A percentile compares a stretch with the other conserved stretches of the same genome.
These are phyloP conservation scores for Porites lutea DNA, from an alignment of 64 coral and sea anemone species.

Conservation along the genomic window DNA sequence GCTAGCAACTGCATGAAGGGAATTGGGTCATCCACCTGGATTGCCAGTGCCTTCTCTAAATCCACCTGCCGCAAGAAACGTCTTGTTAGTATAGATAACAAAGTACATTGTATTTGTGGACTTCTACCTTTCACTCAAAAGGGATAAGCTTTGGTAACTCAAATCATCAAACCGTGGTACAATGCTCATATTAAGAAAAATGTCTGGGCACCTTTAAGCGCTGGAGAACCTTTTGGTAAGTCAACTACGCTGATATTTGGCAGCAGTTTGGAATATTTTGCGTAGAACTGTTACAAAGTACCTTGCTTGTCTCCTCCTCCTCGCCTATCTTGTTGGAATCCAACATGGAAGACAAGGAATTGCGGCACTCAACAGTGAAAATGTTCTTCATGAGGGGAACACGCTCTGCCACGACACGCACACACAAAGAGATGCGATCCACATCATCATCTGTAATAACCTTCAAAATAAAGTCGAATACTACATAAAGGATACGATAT, in stretches of 20 bases:
- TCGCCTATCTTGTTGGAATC: constrained; percentile 91
- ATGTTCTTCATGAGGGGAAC: constrained; percentile 94
- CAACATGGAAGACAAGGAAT: constrained; percentile 91
- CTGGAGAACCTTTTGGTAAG: no score
- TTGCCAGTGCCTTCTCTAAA: constrained; percentile 75
- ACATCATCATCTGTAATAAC: constrained; percentile 98
- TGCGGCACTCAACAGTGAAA: constrained; percentile 93
- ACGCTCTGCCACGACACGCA: constrained; percentile 93
- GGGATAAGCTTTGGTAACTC: no score
- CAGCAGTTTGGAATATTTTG: no score
- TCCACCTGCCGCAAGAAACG: constrained; percentile 48
- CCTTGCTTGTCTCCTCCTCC: constrained; percentile 88
- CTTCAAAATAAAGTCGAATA: constrained; percentile 1
- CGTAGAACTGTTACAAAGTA: background rate
- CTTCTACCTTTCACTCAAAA: no score
- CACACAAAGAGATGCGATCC: constrained; percentile 95
- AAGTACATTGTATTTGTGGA: no score
- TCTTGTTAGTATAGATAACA: no score
- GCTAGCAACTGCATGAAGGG: constrained; percentile 91
- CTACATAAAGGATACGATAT: background rate
- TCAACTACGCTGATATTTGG: no score
- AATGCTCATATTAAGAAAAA: no score
- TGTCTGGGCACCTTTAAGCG: no score
- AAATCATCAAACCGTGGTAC: no score
- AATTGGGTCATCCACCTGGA: constrained; percentile 98